Evolutionary conservation across 2,113 vertebrate genomes (phyloP).

Genomic region (Alectura lathami): DNA sequence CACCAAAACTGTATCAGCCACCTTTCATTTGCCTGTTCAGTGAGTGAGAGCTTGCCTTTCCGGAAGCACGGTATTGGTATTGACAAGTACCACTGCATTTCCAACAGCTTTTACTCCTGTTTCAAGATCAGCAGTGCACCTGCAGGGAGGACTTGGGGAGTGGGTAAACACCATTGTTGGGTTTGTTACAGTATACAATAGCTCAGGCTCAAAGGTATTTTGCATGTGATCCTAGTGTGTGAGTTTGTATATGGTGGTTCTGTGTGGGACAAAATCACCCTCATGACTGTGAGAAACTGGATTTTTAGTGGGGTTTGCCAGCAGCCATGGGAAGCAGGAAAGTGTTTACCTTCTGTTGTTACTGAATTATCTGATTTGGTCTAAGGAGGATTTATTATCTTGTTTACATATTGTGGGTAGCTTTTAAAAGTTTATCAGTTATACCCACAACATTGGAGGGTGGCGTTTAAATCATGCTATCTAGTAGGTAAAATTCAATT

Average conservation of each 20-base stretch:
- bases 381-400: background rate
- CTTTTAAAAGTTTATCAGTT: background rate
- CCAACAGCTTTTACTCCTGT: background rate
- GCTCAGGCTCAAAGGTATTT: background rate
- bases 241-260: background rate
- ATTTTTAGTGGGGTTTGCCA: background rate
- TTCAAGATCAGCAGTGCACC: background rate
- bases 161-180: background rate
- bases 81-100: background rate
- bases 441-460: background rate
- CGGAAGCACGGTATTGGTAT: background rate
- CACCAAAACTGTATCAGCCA: background rate
- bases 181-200: background rate
- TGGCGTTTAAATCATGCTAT: background rate
- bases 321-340: background rate
- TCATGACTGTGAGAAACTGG: accelerated
- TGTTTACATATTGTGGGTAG: background rate
- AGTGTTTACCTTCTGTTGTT: background rate
- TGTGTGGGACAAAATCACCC: background rate
- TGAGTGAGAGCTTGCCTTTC: background rate
- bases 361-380: background rate
- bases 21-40: background rate
- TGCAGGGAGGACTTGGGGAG: background rate
- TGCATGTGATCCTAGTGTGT: background rate
- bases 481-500: background rate